These are phyloP conservation scores for Gibbula magus DNA, from an alignment of 2,888 invertebrate species.

Conservation along the genomic window DNA sequence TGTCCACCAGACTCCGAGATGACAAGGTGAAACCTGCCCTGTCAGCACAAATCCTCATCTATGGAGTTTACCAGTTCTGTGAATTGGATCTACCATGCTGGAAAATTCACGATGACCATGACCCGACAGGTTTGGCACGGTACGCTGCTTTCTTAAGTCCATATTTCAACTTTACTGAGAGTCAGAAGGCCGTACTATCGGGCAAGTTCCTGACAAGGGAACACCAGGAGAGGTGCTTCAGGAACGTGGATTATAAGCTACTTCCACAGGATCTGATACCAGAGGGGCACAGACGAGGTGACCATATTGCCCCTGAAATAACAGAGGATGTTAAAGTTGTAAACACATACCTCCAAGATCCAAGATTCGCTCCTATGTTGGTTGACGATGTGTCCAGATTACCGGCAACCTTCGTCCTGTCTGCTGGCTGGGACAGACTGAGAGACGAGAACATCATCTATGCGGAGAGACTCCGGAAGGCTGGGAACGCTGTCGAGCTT, in stretches of 20 bases:
- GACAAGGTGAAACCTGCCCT: slow-evolving; percentile 17
- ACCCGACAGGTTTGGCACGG: background rate
- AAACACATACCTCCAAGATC: background rate
- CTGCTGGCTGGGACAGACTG: background rate
- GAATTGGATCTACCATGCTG: background rate
- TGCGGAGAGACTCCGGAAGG: background rate
- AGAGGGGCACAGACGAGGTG: background rate
- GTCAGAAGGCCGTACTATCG: background rate
- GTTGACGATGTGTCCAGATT: background rate
- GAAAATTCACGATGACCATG: background rate
- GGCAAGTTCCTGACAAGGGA: background rate
- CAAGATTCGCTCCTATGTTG: background rate
- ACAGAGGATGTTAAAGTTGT: background rate
- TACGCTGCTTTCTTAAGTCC: background rate
- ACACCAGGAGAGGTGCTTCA: background rate
- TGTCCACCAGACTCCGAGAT: background rate
- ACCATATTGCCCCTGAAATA: background rate
- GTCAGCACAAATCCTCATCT: slow-evolving; percentile 18
- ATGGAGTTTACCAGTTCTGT: background rate
- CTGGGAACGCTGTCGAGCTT: background rate
- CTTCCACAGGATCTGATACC: background rate
- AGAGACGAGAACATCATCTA: slow-evolving; percentile 5
- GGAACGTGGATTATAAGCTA: background rate
- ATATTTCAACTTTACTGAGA: background rate
- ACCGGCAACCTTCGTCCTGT: background rate